phyloP scores from a whole-genome alignment of 2,888 invertebrate species.

The Calameuta idolon region DNA sequence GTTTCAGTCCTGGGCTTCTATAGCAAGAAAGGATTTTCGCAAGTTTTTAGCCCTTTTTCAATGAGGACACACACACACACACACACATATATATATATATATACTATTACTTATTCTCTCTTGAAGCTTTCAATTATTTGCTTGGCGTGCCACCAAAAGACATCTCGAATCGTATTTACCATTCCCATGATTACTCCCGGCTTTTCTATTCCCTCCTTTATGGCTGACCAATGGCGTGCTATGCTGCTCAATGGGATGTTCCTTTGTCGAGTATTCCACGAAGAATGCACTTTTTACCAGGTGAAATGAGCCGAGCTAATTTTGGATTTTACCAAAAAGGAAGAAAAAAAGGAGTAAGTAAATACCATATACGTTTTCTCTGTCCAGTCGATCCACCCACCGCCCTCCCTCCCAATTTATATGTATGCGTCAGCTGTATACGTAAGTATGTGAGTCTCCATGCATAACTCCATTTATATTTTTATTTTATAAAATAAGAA shows the following conservation, averaged over 20 bases:
- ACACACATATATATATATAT: neutral
- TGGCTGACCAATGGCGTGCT: slow-evolving; percentile 57
- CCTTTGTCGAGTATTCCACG: slow-evolving; percentile 44
- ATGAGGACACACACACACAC: neutral
- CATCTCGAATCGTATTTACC: slow-evolving; percentile 59
- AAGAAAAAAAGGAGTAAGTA: slow-evolving; percentile 36
- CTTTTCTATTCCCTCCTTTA: slow-evolving; percentile 44
- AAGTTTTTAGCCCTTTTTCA: slow-evolving; percentile 28
- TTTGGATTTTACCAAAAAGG: slow-evolving; percentile 35
- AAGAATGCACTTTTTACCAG: slow-evolving; percentile 53
- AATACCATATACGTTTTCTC: neutral
- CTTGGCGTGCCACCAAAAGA: slow-evolving; percentile 44
- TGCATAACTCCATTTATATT: neutral
- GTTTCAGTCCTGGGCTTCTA: slow-evolving; percentile 22
- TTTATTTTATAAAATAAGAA: neutral
- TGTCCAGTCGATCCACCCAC: neutral
- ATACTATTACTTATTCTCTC: slow-evolving; percentile 15
- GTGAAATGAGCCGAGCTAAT: slow-evolving; percentile 61
- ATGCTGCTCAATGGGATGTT: slow-evolving; percentile 48
- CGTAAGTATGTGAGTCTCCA: neutral
- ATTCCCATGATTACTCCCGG: slow-evolving; percentile 60
- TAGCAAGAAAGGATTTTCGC: slow-evolving; percentile 47
- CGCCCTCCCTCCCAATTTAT: neutral
- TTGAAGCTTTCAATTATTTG: slow-evolving; percentile 44
- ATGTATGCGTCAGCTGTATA: neutral